Base-by-base conservation (phyloP, 2,888 invertebrate species). In the Eilema depressum region DNA sequence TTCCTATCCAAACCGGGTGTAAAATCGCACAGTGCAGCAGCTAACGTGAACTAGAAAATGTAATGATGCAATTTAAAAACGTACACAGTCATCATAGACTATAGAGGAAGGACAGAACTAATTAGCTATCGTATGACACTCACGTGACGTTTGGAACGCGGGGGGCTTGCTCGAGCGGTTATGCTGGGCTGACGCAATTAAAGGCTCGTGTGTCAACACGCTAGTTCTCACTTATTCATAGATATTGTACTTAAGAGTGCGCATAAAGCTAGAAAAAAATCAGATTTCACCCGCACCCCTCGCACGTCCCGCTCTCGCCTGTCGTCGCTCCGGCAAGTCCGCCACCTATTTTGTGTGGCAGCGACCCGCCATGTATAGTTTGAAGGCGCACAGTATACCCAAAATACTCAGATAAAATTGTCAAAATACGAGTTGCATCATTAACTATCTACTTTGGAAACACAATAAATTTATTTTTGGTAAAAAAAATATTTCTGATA, bases 111-210 rank as follows among this genome's bases (percentile, higher is more conserved):
- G 53, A 30, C 64, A 25, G 25, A 2, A 28, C 30, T 65, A 53
- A 65, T 63, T 26, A 30, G 3, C 12, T 14, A 53, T 65, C 64
- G 53, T 65, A 65, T 23, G 64, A 65, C 17, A 23, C 11, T 65
- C 30, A 30, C 64, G 30, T 23, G 64, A 47, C n/a, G 47, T 11
- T 28, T 8, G 14, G 14, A 59, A 26, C 25, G 59, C 47, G 5
- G 47, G 0, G 20, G 5, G 17, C 3, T 17, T 12, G 25, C 57
- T 25, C n/a, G n/a, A 8, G n/a, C 53, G 2, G 5, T 17, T 26
- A 28, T 63, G 41, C 41, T 26, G 0, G 26, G 17, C 57, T 66
- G 66, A 66, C 57, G 66, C 66, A 66, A 66, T 57, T 37, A 10
- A 4, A 25, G 5, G 20, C 3, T 11, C 23, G 12, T 66, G 25